Evolutionary conservation across 2,888 invertebrate species (phyloP), one percentile per base, ranked within the genome.

Genomic region (Acanthacorydalis orientalis): DNA sequence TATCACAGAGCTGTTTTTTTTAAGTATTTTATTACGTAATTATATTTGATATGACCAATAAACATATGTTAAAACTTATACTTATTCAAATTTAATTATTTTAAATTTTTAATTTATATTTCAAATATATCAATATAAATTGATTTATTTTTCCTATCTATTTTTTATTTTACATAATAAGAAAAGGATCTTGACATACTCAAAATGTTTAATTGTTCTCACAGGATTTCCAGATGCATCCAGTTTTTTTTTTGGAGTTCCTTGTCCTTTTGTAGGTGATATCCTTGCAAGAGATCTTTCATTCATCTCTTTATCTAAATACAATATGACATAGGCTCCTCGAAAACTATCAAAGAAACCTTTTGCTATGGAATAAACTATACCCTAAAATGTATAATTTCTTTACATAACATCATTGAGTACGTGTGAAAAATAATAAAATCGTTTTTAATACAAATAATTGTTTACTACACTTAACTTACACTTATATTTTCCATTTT

Each of bases 261-360:
- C 65, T 64, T 60, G 65, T 60, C 67, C 51, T 47, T 69, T 68
- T 51, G 68, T 67, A 48, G 69, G 66, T 43, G 78, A 73, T 42
- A 74, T 70, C 55, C 73, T 73, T 57, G 73, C 65, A 42, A 73
- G 57, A 14, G 72, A 68, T 50, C 74, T 69, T 57, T 81, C 75
- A 59, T 81, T 80, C 50, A 85, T 80, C 68, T 82, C 82, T 60
- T 79, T 82, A 65, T 87, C 87, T 64, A 88, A 73, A 62, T 80
- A 80, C 60, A 84, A 77, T 53, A 88, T 72, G 48, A 83, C 77
- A 14, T 79, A 70, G 57, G 82, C 78, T 52, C 89, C 89, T 58
- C 77, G 77, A 53, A 87, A 72, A 63, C 88, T 88, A 64, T 89
- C 88, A 59, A 78, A 72, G 51, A 84, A 69, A 7, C 89, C 89